Conservation (phyloP, 2,888 invertebrate species). For the Morpho helenor region DNA sequence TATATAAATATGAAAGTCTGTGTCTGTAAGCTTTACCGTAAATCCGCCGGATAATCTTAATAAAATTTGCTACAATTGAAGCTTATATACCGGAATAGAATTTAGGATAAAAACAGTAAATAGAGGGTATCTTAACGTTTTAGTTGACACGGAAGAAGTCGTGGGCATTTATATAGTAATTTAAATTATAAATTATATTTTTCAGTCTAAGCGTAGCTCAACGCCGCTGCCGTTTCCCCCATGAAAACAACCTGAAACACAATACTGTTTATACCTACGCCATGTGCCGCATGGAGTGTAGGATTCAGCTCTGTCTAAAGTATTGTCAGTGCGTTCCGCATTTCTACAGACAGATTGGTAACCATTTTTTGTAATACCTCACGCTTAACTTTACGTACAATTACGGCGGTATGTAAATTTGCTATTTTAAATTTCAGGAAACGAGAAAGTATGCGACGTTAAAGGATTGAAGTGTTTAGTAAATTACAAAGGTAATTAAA, state of each 20-base stretch:
- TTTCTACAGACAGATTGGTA: slow-evolving; percentile 84
- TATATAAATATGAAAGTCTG: no score
- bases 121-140: no score
- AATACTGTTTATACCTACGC: slow-evolving; percentile 84
- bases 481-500: slow-evolving; percentile 68
- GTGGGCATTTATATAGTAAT: neutral
- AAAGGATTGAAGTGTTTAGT: slow-evolving; percentile 81
- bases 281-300: slow-evolving; percentile 85
- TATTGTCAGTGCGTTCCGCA: slow-evolving; percentile 86
- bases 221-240: slow-evolving; percentile 83
- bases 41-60: no score
- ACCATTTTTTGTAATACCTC: neutral
- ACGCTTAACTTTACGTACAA: no score
- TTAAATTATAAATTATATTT: slow-evolving; percentile 8
- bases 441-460: slow-evolving; percentile 80
- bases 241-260: slow-evolving; percentile 82
- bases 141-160: neutral
- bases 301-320: slow-evolving; percentile 79
- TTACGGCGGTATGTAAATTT: neutral
- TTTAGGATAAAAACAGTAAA: no score
- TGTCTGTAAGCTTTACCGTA: no score
- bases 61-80: no score
- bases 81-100: no score
- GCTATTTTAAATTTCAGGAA: slow-evolving; percentile 47
- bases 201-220: slow-evolving; percentile 80